Conservation (phyloP, 2,797 vertebrate species). For the Rhincodon typus region DNA sequence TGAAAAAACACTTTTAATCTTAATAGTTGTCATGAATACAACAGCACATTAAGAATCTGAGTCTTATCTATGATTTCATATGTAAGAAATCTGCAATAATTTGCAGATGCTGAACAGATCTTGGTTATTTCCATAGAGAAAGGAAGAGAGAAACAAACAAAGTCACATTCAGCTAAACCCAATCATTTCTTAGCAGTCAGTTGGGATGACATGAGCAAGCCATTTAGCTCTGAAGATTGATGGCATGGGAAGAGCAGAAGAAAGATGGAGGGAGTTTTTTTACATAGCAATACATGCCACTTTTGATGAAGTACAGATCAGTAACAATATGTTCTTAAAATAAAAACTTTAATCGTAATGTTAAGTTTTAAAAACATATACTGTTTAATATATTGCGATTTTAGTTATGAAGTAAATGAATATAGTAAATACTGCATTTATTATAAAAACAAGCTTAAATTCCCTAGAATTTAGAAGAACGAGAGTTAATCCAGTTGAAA, state of each 20-base stretch:
- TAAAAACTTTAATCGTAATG: background rate
- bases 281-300: background rate
- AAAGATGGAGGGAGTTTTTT: background rate
- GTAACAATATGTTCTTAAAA: background rate
- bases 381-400: no score
- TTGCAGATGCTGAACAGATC: background rate
- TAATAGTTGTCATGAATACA: background rate
- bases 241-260: background rate
- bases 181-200: background rate
- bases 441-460: no score
- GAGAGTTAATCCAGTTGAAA: no score
- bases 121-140: background rate
- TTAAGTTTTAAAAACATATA: no score
- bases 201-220: background rate
- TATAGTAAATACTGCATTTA: no score
- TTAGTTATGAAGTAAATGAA: no score
- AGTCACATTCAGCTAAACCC: background rate
- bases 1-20: background rate
- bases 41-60: background rate
- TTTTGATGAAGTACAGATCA: background rate
- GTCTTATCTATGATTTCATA: background rate
- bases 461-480: no score
- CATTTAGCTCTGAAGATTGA: background rate
- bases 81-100: background rate
- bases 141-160: background rate